Percentiles rank a stretch among this genome's conserved stretches.
Conservation (phyloP, 2,113 vertebrate genomes). For the Mormyrus lacerda region DNA sequence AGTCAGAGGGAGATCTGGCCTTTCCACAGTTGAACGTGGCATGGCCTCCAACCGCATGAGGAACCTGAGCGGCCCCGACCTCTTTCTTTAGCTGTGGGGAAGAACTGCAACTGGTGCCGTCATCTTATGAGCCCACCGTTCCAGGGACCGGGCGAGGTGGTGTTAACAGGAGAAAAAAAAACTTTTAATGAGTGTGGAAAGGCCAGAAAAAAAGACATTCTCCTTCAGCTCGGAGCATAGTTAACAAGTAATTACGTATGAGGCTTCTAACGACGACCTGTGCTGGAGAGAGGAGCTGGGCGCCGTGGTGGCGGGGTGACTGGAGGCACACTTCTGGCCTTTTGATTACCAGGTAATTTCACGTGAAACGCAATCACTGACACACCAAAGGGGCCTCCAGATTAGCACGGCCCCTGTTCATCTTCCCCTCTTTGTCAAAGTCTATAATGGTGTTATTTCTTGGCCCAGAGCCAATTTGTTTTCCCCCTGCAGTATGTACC, state of each 20-base stretch:
- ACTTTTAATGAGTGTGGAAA: background rate
- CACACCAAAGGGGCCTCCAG: constrained; percentile 40
- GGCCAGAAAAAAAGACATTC: background rate
- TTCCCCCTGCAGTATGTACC: constrained; percentile 46
- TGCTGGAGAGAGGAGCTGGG: constrained; percentile 44
- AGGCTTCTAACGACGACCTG: constrained; percentile 38
- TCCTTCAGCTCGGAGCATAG: background rate
- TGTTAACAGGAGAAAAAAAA: background rate
- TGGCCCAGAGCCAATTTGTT: constrained; percentile 41
- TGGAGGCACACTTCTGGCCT: constrained; percentile 46
- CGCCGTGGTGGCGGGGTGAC: constrained; percentile 32
- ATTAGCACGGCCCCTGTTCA: constrained; percentile 22
- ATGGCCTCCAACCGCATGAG: background rate
- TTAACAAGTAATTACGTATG: constrained; percentile 18
- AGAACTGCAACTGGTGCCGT: background rate
- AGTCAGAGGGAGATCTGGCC: background rate
- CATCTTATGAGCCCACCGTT: background rate
- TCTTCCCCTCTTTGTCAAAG: constrained; percentile 18
- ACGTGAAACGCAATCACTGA: constrained; percentile 44
- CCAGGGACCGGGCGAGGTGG: background rate
- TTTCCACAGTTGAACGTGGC: background rate
- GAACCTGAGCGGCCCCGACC: background rate
- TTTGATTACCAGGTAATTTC: constrained; percentile 57
- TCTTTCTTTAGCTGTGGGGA: background rate
- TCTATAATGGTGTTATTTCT: constrained; percentile 27